Base-by-base conservation (phyloP, 2,888 invertebrate species). In the Julus scandinavius region DNA sequence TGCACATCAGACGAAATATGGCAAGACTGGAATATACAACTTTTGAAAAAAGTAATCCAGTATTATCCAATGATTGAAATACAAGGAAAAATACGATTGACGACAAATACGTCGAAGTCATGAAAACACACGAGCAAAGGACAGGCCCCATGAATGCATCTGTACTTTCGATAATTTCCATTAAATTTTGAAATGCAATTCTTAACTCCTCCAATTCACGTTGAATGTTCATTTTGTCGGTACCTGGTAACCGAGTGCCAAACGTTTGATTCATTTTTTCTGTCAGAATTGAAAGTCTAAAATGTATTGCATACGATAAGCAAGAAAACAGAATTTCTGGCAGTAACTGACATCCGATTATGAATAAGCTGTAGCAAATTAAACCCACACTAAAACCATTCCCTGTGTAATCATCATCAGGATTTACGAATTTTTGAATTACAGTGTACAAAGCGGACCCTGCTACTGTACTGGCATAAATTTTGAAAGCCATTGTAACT, bases 321-420 rank as follows among this genome's bases (percentile, higher is more conserved):
- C 80, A 80, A 0, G 80, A 80, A 15, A 80, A 80, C 13, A 80
- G 13, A 29, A 80, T 80, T 38, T 80, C 80, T 80, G 80, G 80
- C 15, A 80, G 13, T 38, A 80, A 20, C 13, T 80, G 80, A 13
- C 80, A 13, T 13, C 38, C 13, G 38, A 9, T 80, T 13, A 80
- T 20, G 5, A 80, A 80, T 9, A 80, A 4, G 38, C 38, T 80
- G 80, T 29, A 80, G 20, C 80, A 29, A 38, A 38, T 38, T 13
- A 80, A 13, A 11, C 13, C 80, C 38, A 80, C 38, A 11, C 11
- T 9, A 38, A 80, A 80, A 13, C 80, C 38, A 38, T 80, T 15
- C 9, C 80, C 80, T 38, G 80, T 80, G 80, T 80, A 63, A n/a
- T 63, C 63, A n/a, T 63, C 63, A 63, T 63, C 63, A 0, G 63